Base-by-base conservation (phyloP, 2,113 vertebrate genomes). In the Cyprinodon tularosa region DNA sequence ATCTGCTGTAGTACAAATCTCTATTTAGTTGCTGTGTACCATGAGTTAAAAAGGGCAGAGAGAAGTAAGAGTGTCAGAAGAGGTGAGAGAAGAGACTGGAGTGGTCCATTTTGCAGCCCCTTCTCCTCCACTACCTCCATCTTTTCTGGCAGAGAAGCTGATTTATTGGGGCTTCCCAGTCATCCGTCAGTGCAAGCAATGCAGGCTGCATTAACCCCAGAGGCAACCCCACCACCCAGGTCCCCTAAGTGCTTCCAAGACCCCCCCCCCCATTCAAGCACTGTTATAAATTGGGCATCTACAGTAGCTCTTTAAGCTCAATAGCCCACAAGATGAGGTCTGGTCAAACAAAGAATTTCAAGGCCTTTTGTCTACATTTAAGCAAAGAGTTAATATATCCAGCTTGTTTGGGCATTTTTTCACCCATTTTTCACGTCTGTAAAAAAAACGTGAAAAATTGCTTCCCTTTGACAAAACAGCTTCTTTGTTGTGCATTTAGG, bases 121-220 rank as follows among this genome's bases (percentile, higher is more conserved):
- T 59, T 17, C 62, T 80, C 77, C 76, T 80, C 80, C 72, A 82
- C 79, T 79, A 37, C 68, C 81, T 79, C 82, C 91, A 88, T 87
- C 87, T 78, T 90, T 91, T 77, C 88, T 89, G 89, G 90, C 90
- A 91, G 85, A 90, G 78, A 78, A 74, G 71, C 85, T 93, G 90
- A 94, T 94, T 93, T 93, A 94, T 90, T 72, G 89, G 91, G 87
- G 88, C 89, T 92, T 91, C 83, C 89, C 84, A 86, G 85, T 86
- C 88, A 94, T 93, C 89, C 80, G 78, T 94, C 91, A 92, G 89
- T 86, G 76, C 75, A 63, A 60, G 85, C 86, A 82, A 82, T 83
- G 63, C 81, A 74, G 81, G 87, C 88, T 93, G 88, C 93, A 93
- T 94, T 94, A 94, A 93, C 91, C 93, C 88, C 86, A 84, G 86